These are phyloP conservation scores for Eptesicus fuscus DNA, from an alignment of 2,113 vertebrate genomes.

Conservation along the genomic window DNA sequence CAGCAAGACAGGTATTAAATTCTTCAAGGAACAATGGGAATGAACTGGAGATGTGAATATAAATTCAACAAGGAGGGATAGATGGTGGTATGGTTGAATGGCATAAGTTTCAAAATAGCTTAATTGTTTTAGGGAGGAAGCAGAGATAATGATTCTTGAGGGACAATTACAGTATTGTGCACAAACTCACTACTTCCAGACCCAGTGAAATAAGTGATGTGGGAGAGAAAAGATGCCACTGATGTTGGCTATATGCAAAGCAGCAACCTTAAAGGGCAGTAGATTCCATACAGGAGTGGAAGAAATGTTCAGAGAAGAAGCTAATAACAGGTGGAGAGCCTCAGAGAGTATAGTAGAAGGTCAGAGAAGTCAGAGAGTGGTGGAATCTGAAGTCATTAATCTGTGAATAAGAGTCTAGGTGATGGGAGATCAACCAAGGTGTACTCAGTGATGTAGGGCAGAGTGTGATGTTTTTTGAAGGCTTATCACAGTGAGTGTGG, in stretches of 20 bases:
- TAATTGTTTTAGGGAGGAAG: not conserved
- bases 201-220: not conserved
- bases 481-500: not conserved
- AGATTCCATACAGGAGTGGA: not conserved
- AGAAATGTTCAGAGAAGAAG: not conserved
- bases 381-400: not conserved
- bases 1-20: not conserved
- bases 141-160: not conserved
- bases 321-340: not conserved
- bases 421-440: not conserved
- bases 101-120: not conserved
- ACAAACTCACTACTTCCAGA: not conserved
- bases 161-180: not conserved
- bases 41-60: not conserved
- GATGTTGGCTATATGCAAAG: not conserved
- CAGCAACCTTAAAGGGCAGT: not conserved
- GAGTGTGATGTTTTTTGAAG: not conserved
- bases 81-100: not conserved
- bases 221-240: not conserved
- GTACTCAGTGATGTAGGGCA: not conserved
- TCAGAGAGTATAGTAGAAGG: not conserved
- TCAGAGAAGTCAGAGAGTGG: not conserved
- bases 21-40: not conserved
- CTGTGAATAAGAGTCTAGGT: not conserved
- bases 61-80: not conserved